phyloP scores from a whole-genome alignment of 2,113 vertebrate genomes.

The Tonatia bakeri region DNA sequence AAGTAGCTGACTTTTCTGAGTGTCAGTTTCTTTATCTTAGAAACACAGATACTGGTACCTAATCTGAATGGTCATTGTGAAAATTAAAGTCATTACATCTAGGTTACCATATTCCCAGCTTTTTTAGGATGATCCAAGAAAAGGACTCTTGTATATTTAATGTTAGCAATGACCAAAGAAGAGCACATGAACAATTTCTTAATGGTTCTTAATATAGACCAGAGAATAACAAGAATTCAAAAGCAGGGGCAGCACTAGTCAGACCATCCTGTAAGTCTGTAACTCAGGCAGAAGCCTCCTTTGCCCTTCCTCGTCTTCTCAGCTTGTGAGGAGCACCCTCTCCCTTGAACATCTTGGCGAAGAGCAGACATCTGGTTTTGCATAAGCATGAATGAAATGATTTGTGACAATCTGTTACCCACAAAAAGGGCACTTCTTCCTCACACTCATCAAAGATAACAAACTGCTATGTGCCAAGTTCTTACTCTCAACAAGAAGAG shows the following conservation, averaged over 20 bases:
- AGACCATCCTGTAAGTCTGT: neutral
- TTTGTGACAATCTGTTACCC: slow-evolving; percentile 47
- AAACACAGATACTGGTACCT: neutral
- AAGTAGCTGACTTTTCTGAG: neutral
- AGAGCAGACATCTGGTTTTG: slow-evolving; percentile 41
- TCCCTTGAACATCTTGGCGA: slow-evolving; percentile 4
- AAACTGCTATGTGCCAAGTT: neutral
- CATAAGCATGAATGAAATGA: slow-evolving; percentile 28
- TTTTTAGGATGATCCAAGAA: neutral
- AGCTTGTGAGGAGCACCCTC: neutral
- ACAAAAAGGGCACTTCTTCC: slow-evolving; percentile 27
- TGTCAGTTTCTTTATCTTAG: neutral
- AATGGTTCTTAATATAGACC: neutral
- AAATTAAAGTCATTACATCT: neutral
- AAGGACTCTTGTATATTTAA: neutral
- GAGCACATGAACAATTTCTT: neutral
- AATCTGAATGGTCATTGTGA: neutral
- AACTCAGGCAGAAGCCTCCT: neutral
- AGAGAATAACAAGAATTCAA: neutral
- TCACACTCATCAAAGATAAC: neutral
- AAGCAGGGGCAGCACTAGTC: neutral
- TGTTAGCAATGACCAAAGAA: neutral
- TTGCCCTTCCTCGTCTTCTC: neutral
- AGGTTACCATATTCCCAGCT: neutral
- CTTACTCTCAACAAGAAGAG: slow-evolving; percentile 33